Evolutionary conservation across 1,140 invertebrate genomes (phyloP), one percentile per base, ranked within the genome.

Genomic region (Drosophila hydei): DNA sequence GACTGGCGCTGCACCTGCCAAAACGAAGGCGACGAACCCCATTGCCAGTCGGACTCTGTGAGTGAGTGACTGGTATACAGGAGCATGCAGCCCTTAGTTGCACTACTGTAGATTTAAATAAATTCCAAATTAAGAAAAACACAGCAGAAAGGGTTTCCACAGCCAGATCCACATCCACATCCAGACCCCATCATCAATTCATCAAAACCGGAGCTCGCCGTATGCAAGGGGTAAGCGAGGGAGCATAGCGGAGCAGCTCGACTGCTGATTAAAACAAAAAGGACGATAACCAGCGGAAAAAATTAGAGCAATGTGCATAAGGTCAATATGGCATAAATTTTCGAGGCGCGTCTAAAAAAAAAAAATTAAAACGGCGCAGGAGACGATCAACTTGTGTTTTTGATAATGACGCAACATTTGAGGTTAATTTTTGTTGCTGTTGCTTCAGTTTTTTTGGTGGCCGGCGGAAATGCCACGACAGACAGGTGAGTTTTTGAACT

Each of bases 101-200:
- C 12, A 23, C 71, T 25, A 62, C 50, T 76, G 70, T 89, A 52
- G 85, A 89, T 89, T 89, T 89, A 89, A 89, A 89, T 89, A 89
- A 89, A 89, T 89, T 89, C 85, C 85, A 83, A 89, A 89, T 89
- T 89, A 85, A 88, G 83, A 88, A 87, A 88, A 88, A 69, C 64
- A 42, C 50, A 33, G 42, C 25, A 43, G 38, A 75, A 84, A 80
- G 75, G 64, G 81, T 70, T 73, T 50, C 47, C 43, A 64, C 69
- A n/a, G n/a, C n/a, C n/a, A n/a, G n/a, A n/a, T 77, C 62, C 75
- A 73, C 59, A 70, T 51, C 55, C 40, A 18, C 62, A 56, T 5
- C 16, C 30, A 25, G 80, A 84, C 79, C 84, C 88, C 83, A 80
- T 90, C 88, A 90, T 90, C 88, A 90, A 90, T 90, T 90, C 88